Evolutionary conservation across 1,140 invertebrate genomes (phyloP), one percentile per base, ranked within the genome.

Genomic region (Lerema accius): DNA sequence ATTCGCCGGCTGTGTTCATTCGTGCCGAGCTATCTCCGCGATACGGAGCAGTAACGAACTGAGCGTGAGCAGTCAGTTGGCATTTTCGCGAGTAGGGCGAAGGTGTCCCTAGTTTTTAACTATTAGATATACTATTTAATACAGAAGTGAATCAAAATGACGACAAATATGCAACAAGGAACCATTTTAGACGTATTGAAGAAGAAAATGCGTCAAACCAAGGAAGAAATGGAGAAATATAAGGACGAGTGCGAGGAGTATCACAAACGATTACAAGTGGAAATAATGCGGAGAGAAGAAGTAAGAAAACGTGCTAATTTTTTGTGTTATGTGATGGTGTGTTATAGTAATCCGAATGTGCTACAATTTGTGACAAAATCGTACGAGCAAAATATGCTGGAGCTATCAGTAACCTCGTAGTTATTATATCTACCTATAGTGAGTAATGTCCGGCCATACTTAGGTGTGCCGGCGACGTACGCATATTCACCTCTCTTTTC

Each of bases 161-260:
- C 95, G 92, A 94, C 95, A 78, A 96, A 95, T 92, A 94, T 96
- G 92, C 95, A 94, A 84, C 94, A 94, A 79, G 96, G 96, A 79
- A 95, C 95, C 76, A 94, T 99, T 69, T 93, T 98, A 82, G 97
- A 98, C 92, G 97, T 98, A 76, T 94, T 99, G 71, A 99, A 99
- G 94, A 98, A 99, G 94, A 99, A 99, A 95, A 99, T 99, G 98
- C 94, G 97, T 76, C 96, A 98, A 89, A 97, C 98, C 66, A 98
- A 98, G 92, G 97, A 99, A 89, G 98, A 99, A 93, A 96, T 98
- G 95, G 98, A 99, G 90, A 96, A 97, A 91, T 97, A 97, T 92
- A 98, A 98, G 93, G 98, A 99, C 91, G 97, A 98, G 89, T 96
- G 96, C 86, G 97, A 98, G 90, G 97, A 98, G 86, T 95, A 95